Evolutionary conservation across 2,888 invertebrate genomes (phyloP).

Genomic region (Dendrolimus pini): DNA sequence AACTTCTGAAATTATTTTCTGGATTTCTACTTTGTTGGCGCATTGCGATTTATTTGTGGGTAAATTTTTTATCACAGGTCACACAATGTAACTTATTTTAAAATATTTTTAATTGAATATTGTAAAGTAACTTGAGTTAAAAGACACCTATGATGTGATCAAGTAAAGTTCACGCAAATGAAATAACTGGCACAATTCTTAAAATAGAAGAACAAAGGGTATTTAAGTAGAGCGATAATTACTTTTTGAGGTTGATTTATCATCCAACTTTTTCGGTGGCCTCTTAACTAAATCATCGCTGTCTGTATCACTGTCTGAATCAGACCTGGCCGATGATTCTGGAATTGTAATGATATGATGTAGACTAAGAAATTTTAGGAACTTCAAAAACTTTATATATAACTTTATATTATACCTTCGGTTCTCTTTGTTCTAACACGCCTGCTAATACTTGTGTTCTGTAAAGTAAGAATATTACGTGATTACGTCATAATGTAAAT

Average conservation of each 20-base stretch:
- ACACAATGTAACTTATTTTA: no score
- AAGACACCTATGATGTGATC: no score
- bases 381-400: conserved; percentile 1
- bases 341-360: conserved; percentile 5
- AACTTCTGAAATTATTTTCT: no score
- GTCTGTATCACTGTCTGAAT: conserved; percentile 71
- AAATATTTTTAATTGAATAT: no score
- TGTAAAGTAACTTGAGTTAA: no score
- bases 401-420: conserved; percentile 39
- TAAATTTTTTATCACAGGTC: no score
- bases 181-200: not conserved
- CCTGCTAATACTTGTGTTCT: conserved; percentile 66
- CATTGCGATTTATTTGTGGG: no score
- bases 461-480: conserved; percentile 22
- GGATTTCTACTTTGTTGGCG: no score
- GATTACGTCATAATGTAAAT: no score
- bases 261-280: conserved; percentile 55
- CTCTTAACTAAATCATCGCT: conserved; percentile 67
- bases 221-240: conserved; percentile 14
- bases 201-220: not conserved
- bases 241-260: conserved; percentile 53
- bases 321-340: conserved; percentile 63
- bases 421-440: conserved; percentile 55
- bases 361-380: not conserved
- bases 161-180: not conserved